Percentiles rank a stretch among this genome's conserved stretches.
Conservation (phyloP, 1,140 invertebrate species). For the Drosophila subobscura region DNA sequence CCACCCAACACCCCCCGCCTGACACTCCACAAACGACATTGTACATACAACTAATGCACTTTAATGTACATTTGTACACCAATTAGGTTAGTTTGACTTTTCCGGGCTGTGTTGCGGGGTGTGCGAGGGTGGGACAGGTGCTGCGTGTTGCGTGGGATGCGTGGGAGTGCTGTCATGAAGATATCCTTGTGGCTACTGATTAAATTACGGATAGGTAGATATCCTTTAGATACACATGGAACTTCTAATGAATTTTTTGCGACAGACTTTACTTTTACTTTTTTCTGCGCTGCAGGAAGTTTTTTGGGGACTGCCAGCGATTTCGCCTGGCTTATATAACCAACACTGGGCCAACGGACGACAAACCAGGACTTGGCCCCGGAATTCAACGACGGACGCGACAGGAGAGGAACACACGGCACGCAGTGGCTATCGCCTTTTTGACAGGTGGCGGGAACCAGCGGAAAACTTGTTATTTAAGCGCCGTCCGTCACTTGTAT, state of each 20-base stretch:
- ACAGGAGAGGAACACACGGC: too few relatives aligned
- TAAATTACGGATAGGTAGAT: neutral
- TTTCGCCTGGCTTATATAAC: too few relatives aligned
- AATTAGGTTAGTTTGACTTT: constrained; percentile 20
- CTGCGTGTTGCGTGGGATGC: neutral
- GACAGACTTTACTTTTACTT: too few relatives aligned
- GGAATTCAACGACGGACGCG: too few relatives aligned
- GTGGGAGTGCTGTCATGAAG: constrained; percentile 7
- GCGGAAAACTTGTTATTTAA: constrained; percentile 15
- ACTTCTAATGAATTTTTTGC: too few relatives aligned
- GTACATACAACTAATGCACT: constrained; percentile 20
- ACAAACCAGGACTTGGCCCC: too few relatives aligned
- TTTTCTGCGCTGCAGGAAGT: too few relatives aligned
- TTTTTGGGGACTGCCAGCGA: too few relatives aligned
- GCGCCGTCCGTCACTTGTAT: constrained; percentile 11
- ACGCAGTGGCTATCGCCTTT: too few relatives aligned
- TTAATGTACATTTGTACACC: constrained; percentile 31
- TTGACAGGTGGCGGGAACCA: too few relatives aligned
- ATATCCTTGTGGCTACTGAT: neutral
- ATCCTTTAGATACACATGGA: neutral
- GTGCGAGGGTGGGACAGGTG: neutral
- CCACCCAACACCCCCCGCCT: neutral
- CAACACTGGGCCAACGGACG: too few relatives aligned
- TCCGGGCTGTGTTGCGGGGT: constrained; percentile 21
- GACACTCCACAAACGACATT: constrained; percentile 3